Base-by-base conservation (phyloP, 1,140 invertebrate species). In the Ostrea denselamellosa region DNA sequence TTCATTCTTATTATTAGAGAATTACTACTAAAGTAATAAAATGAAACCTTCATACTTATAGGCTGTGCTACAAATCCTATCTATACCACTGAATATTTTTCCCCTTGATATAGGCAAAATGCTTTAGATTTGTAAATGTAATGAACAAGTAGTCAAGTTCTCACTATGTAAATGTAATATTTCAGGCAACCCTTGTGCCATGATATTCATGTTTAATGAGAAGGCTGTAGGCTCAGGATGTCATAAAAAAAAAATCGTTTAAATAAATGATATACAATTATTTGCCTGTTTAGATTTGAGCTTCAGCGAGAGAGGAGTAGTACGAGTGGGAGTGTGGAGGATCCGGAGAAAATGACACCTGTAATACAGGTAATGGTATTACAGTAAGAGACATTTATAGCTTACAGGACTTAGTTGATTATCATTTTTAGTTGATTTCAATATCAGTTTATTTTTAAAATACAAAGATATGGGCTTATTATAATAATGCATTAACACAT, bases 291-390 rank as follows among this genome's bases (percentile, higher is more conserved):
- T 14, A 92, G 91, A 71, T 92, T 88, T 91, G 90, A 91, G 82
- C 34, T 92, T 51, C 90, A 91, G 82, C 86, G 91, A 85, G 68
- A 83, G n/a, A 84, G 85, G 8, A 90, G 89, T 58, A 87, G 58
- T 81, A 90, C 53, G 52, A 92, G 25, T 65, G 68, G 68, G 9
- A 77, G 68, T 77, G 25, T 77, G 8, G 68, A 77, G 28, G 68
- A 22, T 14, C 68, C 28, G 9, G 7, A 77, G 28, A 77, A 83
- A 9, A 83, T 44, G 17, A 22, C 34, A 10, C 58, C 68, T 19
- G 56, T 62, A 19, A 1, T 44, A 44, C 34, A 44, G 34, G 34
- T 44, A 44, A 44, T 44, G 34, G 5, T 44, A 44, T 5, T 44
- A 44, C 5, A 44, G 5, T 2, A 44, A 2, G 34, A 5, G 34